Base-by-base conservation (phyloP, 1,140 invertebrate species). In the Lasioglossum albipes region DNA sequence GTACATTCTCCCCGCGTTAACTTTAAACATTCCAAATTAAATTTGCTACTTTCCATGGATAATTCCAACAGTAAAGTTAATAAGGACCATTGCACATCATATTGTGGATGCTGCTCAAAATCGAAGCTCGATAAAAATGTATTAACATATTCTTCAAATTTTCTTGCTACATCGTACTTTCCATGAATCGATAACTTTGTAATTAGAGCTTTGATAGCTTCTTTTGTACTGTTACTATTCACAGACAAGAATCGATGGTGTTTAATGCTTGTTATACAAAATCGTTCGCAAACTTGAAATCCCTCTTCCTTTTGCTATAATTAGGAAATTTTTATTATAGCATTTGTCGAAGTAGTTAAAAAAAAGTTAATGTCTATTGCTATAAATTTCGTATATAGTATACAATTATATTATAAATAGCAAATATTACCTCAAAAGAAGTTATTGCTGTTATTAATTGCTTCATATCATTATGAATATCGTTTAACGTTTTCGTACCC, bases 121-220 rank as follows among this genome's bases (percentile, higher is more conserved):
- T 92, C 90, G 74, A 93, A 93, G 75, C 88, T 91, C 5, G 84
- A 89, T 10, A 93, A 66, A 79, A 93, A 93, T 13, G 85, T 79
- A 75, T 92, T 74, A 2, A 93, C 79, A 27, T 94, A 83, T 75
- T 90, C 86, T 41, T 84, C 76, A 52, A 94, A 92, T 45, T 91
- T 91, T 52, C 88, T 85, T 10, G 93, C 91, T 13, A 93, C 90
- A 70, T 93, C 89, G 73, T 93, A 90, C 57, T 94, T 94, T 12
- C 93, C 93, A 82, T 94, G 91, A 57, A 94, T 92, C 6, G 82
- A 80, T 78, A 94, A 93, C 88, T 94, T 94, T 57, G 91, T 87
- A 6, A 84, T 84, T 7, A 93, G 9, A 49, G 92, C 91, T 2
- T 90, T 83, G 42, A 94, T 89, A 54, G 88, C 83, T 74, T 90